phyloP scores from a whole-genome alignment of 2,888 invertebrate species.

The Heteropelma amictum region DNA sequence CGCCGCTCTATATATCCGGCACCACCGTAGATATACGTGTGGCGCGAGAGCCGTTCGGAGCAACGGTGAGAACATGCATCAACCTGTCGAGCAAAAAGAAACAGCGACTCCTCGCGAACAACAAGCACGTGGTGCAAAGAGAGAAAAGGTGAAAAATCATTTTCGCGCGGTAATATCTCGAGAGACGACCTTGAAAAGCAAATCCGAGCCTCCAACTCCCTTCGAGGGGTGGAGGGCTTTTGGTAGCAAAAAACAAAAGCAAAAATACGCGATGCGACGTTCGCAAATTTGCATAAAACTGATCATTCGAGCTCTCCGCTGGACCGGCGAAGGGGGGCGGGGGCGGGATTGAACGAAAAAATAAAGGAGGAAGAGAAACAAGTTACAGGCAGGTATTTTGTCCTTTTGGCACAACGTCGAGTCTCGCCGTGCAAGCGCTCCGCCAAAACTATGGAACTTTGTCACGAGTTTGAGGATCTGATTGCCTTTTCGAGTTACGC shows the following conservation, averaged over 20 bases:
- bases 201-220: too few relatives aligned
- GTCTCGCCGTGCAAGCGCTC: neutral
- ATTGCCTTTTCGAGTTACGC: slow-evolving; percentile 56
- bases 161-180: neutral
- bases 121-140: slow-evolving; percentile 14
- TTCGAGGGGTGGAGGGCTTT: neutral
- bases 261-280: slow-evolving; percentile 3
- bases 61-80: slow-evolving; percentile 67
- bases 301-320: slow-evolving; percentile 19
- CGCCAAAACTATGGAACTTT: slow-evolving; percentile 50
- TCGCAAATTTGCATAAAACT: slow-evolving; percentile 44
- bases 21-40: slow-evolving; percentile 59
- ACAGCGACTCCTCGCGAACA: slow-evolving; percentile 8
- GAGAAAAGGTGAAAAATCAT: slow-evolving; percentile 13
- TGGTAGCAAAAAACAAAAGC: neutral
- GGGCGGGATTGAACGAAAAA: slow-evolving; percentile 6
- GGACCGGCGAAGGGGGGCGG: neutral
- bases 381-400: too few relatives aligned
- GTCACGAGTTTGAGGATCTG: slow-evolving; percentile 49
- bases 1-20: slow-evolving; percentile 30
- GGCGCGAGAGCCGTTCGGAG: slow-evolving; percentile 62
- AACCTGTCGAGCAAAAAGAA: slow-evolving; percentile 48
- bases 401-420: neutral
- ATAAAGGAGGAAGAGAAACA: neutral
- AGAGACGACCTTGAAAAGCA: too few relatives aligned